Conservation (phyloP, 1,140 invertebrate species). For the Oedothorax gibbosus region DNA sequence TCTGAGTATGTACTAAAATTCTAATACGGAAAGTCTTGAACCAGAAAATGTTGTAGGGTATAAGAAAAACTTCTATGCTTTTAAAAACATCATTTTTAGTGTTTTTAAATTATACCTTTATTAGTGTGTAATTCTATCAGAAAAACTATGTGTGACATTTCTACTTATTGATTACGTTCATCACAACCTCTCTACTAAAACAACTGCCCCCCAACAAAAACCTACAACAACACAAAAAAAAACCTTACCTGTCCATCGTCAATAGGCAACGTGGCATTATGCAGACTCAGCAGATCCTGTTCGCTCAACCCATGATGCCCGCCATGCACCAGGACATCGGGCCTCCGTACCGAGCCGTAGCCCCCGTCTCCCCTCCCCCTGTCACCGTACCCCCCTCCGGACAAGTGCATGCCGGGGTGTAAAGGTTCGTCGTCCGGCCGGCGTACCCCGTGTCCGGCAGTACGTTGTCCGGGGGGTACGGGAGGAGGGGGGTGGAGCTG, state of each 20-base stretch:
- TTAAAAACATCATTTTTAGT: too few species aligned
- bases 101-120: background rate
- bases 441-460: conserved; percentile 57
- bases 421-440: conserved; percentile 70
- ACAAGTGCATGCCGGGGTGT: conserved; percentile 67
- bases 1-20: too few species aligned
- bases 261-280: conserved; percentile 71
- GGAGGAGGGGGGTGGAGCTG: conserved; percentile 66
- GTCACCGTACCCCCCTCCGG: conserved; percentile 64
- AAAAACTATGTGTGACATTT: background rate
- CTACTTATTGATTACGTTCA: background rate
- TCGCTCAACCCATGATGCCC: conserved; percentile 71
- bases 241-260: conserved; percentile 77
- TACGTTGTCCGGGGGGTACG: conserved; percentile 64
- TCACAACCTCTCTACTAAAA: too few species aligned
- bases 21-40: too few species aligned
- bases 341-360: conserved; percentile 68
- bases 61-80: too few species aligned
- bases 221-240: too few species aligned
- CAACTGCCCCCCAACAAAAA: too few species aligned
- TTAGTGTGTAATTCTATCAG: background rate
- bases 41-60: too few species aligned
- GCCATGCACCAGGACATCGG: conserved; percentile 74
- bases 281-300: conserved; percentile 71
- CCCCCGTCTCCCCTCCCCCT: conserved; percentile 62